phyloP scores from a whole-genome alignment of 2,888 invertebrate species.

The Polyommatus iphigenia region DNA sequence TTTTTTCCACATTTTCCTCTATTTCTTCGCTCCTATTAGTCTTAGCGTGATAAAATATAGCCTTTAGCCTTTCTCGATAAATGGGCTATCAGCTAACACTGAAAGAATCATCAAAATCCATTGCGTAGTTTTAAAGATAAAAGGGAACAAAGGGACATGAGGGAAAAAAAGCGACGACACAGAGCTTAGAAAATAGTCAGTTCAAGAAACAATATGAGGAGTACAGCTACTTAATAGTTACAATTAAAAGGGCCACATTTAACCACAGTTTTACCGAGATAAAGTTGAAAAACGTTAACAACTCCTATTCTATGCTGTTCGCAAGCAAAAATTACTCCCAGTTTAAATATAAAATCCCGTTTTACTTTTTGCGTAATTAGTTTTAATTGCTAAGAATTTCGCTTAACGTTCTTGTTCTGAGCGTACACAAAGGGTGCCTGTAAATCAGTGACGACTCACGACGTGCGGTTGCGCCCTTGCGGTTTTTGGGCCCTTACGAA shows the following conservation, averaged over 20 bases:
- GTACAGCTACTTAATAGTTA: background rate
- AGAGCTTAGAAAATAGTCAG: too few species aligned
- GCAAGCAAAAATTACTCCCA: conserved; percentile 2
- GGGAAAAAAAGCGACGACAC: too few species aligned
- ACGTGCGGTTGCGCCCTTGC: background rate
- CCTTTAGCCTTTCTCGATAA: too few species aligned
- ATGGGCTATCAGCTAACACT: too few species aligned
- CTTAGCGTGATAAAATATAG: too few species aligned
- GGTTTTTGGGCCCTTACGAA: background rate
- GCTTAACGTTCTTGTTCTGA: conserved; percentile 21
- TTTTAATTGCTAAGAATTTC: conserved; percentile 23
- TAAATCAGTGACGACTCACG: background rate
- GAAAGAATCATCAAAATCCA: too few species aligned
- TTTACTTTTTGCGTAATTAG: conserved; percentile 13
- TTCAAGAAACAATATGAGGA: background rate
- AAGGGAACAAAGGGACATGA: too few species aligned
- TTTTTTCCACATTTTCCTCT: too few species aligned
- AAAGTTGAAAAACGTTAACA: conserved; percentile 4
- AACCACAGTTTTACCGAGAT: background rate
- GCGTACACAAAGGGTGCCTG: background rate
- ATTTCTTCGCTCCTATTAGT: too few species aligned
- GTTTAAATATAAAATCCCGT: conserved; percentile 13
- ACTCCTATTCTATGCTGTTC: conserved; percentile 18
- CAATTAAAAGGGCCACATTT: background rate
- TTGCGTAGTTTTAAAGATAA: too few species aligned